Evolutionary conservation across 2,797 vertebrate species (phyloP), one percentile per base, ranked within the genome.

Genomic region (Pteronotus mesoamericanus): DNA sequence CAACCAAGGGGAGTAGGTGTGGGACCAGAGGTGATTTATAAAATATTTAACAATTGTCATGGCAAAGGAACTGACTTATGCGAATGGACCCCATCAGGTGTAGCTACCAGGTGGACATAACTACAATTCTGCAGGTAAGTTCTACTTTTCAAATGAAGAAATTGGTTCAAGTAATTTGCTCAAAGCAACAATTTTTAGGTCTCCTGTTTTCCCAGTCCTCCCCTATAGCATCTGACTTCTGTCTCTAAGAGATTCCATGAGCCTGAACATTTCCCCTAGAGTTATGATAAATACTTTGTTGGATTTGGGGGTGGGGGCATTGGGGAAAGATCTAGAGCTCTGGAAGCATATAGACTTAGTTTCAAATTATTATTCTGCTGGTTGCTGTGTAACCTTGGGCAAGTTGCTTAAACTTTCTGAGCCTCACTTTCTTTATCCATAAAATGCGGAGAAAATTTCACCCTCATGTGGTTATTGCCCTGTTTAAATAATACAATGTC

Each of bases 61-160:
- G 44, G 29, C 48, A 39, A 84, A 90, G 66, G 29, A 64, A 72
- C 22, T 32, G 29, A 68, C 32, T 16, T 86, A 42, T 61, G 9
- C 93, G 53, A 90, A 92, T 16, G 59, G 32, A 66, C n/a, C 78
- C 37, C 26, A 18, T 4, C 22, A 21, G 48, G 44, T 22, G 11
- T 64, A 71, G 32, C 22, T 86, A 21, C 48, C 22, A 86, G 32
- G 10, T 77, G 4, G 4, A 15, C 66, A 5, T 57, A 94, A 89
- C 24, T 18, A 75, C 15, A 77, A 19, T 39, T 22, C 72, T 57
- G 15, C 1, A 12, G 37, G 3, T n/a, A 75, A 71, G n/a, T 77
- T 15, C 37, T 42, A 19, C 42, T 80, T 86, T 97, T 74, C 53
- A 90, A 61, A 86, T 61, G 84, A 91, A 21, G 71, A 94, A 71